phyloP scores from a whole-genome alignment of 1,140 invertebrate species.

The Spodoptera litura region DNA sequence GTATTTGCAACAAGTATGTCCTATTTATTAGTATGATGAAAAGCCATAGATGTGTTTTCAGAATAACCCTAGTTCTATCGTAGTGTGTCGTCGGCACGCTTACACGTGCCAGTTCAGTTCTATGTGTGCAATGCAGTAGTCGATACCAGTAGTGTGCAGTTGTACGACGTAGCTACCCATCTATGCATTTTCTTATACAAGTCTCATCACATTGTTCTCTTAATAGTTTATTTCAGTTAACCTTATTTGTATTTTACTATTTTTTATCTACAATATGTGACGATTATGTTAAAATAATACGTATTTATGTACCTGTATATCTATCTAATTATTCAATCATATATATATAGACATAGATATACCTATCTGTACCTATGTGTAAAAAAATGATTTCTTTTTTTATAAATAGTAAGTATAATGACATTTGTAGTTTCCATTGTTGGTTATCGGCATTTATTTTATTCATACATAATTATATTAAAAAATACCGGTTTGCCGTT shows the following conservation, averaged over 20 bases:
- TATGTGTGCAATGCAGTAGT: constrained; percentile 53
- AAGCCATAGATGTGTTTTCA: constrained; percentile 13
- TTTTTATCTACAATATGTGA: too few species aligned
- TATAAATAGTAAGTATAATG: too few species aligned
- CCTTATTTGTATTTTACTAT: too few species aligned
- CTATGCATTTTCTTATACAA: constrained; percentile 47
- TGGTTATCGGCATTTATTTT: too few species aligned
- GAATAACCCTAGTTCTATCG: constrained; percentile 37
- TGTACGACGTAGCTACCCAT: constrained; percentile 8
- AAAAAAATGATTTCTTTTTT: too few species aligned
- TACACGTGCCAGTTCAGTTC: constrained; percentile 51
- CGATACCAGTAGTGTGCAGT: constrained; percentile 43
- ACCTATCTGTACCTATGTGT: too few species aligned
- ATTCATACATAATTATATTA: not conserved
- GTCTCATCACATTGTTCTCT: not conserved
- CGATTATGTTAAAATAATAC: too few species aligned
- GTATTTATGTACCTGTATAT: too few species aligned
- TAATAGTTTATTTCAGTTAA: too few species aligned
- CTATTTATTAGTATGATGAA: not conserved
- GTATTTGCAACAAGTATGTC: not conserved
- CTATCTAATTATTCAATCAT: too few species aligned
- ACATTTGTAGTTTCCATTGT: too few species aligned
- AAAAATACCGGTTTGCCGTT: constrained; percentile 31
- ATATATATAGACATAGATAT: too few species aligned
- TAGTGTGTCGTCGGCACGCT: constrained; percentile 46